Evolutionary conservation across 1,140 invertebrate species (phyloP).

Genomic region (Orius insidiosus): DNA sequence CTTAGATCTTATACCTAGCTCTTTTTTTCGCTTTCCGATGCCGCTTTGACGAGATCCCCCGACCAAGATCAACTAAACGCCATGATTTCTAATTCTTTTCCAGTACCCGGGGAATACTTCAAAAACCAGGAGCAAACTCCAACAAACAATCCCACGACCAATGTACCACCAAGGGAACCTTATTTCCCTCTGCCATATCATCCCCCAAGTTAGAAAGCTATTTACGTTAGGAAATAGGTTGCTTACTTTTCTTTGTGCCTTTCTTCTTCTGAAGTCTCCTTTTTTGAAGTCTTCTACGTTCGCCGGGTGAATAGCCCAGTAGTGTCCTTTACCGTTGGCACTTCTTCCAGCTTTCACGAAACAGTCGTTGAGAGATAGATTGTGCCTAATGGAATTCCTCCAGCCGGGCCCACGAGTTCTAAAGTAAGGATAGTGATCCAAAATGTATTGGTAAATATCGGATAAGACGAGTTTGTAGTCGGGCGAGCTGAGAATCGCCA

Average conservation of each 20-base stretch:
- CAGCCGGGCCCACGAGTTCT: slow-evolving; percentile 83
- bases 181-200: not conserved
- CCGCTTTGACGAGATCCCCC: no score
- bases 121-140: no score
- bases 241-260: slow-evolving; percentile 82
- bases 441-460: slow-evolving; percentile 96
- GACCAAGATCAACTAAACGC: no score
- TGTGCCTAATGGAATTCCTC: slow-evolving; percentile 98
- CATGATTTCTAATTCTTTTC: no score
- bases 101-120: no score
- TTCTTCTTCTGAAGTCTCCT: slow-evolving; percentile 86
- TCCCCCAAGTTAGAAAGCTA: not conserved
- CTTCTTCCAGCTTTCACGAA: slow-evolving; percentile 95
- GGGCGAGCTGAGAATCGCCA: slow-evolving; percentile 86
- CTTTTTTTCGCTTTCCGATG: no score
- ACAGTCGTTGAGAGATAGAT: slow-evolving; percentile 93
- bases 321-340: slow-evolving; percentile 92
- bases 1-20: no score
- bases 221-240: not conserved
- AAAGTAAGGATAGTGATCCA: slow-evolving; percentile 96
- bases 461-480: slow-evolving; percentile 92
- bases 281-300: slow-evolving; percentile 94
- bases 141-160: not conserved
- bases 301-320: slow-evolving; percentile 95
- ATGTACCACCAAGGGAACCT: not conserved